Conservation (phyloP, 2,888 invertebrate species). For the Icerya purchasi region DNA sequence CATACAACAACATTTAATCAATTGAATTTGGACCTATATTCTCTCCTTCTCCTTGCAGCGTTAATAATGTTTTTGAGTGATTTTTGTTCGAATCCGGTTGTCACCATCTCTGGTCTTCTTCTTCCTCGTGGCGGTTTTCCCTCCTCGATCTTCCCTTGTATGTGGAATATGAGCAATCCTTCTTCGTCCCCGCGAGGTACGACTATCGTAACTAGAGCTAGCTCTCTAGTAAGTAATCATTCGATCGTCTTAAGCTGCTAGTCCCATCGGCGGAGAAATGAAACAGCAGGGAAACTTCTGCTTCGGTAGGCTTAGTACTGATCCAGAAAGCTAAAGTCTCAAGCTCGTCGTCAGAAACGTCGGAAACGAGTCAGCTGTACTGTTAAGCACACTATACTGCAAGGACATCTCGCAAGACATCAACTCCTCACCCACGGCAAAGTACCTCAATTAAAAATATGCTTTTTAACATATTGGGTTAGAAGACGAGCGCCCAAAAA, state of each 20-base stretch:
- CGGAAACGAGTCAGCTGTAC: conserved; percentile 1
- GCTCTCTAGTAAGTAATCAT: not conserved
- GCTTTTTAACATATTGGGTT: not conserved
- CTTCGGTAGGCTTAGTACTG: conserved; percentile 1
- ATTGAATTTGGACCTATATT: not conserved
- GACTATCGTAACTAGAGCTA: no score
- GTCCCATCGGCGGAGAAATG: conserved; percentile 1
- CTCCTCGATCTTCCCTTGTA: not conserved
- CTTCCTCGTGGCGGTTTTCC: not conserved
- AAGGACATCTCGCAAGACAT: not conserved
- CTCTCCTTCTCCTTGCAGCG: not conserved
- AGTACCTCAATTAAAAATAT: not conserved
- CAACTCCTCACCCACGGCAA: conserved; percentile 2
- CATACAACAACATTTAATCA: not conserved
- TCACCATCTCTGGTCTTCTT: not conserved
- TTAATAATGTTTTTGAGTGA: not conserved
- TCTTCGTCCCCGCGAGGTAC: no score
- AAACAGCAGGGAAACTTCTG: not conserved
- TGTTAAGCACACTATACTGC: conserved; percentile 1
- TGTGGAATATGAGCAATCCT: not conserved
- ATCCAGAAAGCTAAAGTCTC: not conserved
- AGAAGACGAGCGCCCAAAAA: conserved; percentile 2
- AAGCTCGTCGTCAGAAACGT: not conserved
- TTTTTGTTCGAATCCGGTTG: not conserved
- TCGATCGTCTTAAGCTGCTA: not conserved